Evolutionary conservation across 2,797 vertebrate genomes (phyloP), one percentile per base, ranked within the genome.

Genomic region (Mormyrops boulengeri): DNA sequence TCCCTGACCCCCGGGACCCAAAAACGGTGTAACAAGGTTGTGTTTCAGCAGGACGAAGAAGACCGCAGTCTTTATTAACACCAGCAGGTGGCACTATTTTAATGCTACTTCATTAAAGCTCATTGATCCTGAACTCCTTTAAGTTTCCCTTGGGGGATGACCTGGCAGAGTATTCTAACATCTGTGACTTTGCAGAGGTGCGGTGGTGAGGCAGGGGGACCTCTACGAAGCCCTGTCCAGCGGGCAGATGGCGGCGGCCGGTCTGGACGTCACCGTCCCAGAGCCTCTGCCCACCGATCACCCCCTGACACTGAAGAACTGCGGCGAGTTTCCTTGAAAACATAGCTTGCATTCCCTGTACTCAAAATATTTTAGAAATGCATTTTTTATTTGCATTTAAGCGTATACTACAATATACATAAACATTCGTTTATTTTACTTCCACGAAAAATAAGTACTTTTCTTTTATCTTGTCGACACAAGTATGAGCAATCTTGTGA

Each of bases 1-100:
- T 96, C 98, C 47, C 94, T 99, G 93, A 98, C 96, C 0, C 96
- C 97, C 0, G 96, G 96, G 17, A 99, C 98, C 30, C 94, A 96
- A 89, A 96, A 95, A 0, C 92, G 99, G 90, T 99, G 97, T 92
- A 93, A 97, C 93, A 96, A 96, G 92, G 94, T 94, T n/a, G 57
- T 98, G 99, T 92, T 99, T 99, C 88, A 90, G 93, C 92, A 97
- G 94, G 93, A 99, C 99, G 98, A 99, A 99, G 94, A 97, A 95
- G 62, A 98, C 96, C 0, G 95, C 97, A 0, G 92, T 99, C 92
- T 97, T 99, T 0, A 41, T 99, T 93, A 99, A 99, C 95, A 95
- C 97, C 0, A 99, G 98, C 97, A 98, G 98, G 98, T 99, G 92
- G 34, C 55, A 7, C 30, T 2, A n/a, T 55, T 9, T 30, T 73